Evolutionary conservation across 1,140 invertebrate species (phyloP).

Genomic region (Drosophila repletoides): DNA sequence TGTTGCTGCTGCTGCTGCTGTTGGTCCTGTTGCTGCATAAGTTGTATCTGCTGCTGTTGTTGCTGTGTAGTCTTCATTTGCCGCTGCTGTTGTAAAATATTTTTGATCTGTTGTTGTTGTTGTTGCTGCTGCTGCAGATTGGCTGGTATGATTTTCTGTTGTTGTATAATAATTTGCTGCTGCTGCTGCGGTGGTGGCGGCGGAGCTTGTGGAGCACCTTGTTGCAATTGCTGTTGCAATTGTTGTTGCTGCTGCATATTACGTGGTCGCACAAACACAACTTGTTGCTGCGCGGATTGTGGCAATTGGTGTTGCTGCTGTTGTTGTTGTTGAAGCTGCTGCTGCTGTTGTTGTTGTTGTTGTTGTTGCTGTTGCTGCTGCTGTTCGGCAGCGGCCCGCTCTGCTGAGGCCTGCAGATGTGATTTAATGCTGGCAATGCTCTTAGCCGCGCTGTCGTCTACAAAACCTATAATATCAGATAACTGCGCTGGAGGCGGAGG

Average conservation of each 20-base stretch:
- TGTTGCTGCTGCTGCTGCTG: constrained; percentile 43
- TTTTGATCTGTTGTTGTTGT: constrained; percentile 63
- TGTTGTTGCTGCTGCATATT: constrained; percentile 51
- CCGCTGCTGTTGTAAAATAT: constrained; percentile 64
- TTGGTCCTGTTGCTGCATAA: constrained; percentile 54
- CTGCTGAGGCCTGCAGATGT: constrained; percentile 69
- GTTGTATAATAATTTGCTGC: constrained; percentile 60
- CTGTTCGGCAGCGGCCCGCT: constrained; percentile 34
- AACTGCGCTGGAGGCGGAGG: constrained; percentile 26
- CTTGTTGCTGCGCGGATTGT: constrained; percentile 67
- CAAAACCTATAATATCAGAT: constrained; percentile 77
- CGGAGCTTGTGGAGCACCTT: constrained; percentile 35
- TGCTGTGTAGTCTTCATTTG: constrained; percentile 65
- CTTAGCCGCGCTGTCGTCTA: constrained; percentile 65
- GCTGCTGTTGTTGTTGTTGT: constrained; percentile 22
- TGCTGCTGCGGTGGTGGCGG: constrained; percentile 40
- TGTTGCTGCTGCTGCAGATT: constrained; percentile 60
- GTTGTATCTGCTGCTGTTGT: constrained; percentile 60
- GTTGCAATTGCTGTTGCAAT: constrained; percentile 43
- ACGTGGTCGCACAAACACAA: constrained; percentile 64
- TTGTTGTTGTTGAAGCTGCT: constrained; percentile 47
- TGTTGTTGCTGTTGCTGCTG: constrained; percentile 22
- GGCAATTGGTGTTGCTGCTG: constrained; percentile 59
- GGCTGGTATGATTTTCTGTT: constrained; percentile 67
- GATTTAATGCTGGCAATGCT: constrained; percentile 76